A percentile compares a stretch with the other conserved stretches of the same genome.
Evolutionary conservation across 30 jellyfish, hydroid and myxozoan species (phyloP).

Genomic region (Hydra vulgaris): DNA sequence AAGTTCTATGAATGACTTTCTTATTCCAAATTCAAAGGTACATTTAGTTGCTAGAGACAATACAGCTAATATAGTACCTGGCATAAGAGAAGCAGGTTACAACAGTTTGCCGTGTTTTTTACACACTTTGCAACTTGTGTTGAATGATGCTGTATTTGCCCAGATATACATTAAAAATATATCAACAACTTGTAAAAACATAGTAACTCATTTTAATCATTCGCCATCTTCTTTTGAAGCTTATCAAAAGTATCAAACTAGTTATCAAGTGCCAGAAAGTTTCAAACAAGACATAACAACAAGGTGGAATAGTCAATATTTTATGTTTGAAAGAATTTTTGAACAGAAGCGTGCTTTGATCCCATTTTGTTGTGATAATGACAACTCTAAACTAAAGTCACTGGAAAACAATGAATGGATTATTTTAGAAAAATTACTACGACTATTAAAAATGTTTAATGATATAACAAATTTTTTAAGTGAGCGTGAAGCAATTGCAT

Average conservation of each 20-base stretch:
- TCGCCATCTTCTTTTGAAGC: not conserved
- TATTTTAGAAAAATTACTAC: too few species aligned
- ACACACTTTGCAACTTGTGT: not conserved
- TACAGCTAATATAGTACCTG: not conserved
- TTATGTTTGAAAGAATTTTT: not conserved
- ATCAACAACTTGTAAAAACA: not conserved
- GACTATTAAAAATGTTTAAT: too few species aligned
- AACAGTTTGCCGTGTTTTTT: not conserved
- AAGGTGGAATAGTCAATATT: not conserved
- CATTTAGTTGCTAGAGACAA: not conserved
- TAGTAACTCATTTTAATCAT: not conserved
- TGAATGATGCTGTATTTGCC: not conserved
- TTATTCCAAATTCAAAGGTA: not conserved
- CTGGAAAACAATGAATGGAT: too few species aligned
- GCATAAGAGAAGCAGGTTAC: not conserved
- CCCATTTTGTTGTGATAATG: too few species aligned
- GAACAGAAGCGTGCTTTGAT: too few species aligned
- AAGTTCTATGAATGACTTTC: not conserved
- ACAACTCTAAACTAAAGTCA: too few species aligned
- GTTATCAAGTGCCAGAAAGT: not conserved
- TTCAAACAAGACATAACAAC: not conserved
- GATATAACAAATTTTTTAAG: too few species aligned
- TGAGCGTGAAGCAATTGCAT: too few species aligned
- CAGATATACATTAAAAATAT: not conserved
- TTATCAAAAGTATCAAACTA: not conserved